These are phyloP conservation scores for Archaeoteleia sp. DNA, from an alignment of 2,888 invertebrate species.

Conservation along the genomic window DNA sequence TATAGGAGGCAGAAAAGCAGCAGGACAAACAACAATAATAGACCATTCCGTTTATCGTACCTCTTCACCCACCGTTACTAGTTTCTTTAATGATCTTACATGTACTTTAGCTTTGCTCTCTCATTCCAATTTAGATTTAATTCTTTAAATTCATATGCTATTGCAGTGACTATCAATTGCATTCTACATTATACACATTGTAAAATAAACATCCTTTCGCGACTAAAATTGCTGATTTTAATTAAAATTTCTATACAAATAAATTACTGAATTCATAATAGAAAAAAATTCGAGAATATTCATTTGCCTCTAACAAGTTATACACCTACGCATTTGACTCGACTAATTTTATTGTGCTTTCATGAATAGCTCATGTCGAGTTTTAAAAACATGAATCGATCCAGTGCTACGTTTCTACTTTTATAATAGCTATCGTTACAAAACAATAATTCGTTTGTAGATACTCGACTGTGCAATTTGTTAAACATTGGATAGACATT, in stretches of 20 bases:
- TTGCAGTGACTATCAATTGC: not conserved
- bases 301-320: constrained; percentile 10
- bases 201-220: not conserved
- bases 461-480: constrained; percentile 29
- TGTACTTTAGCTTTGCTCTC: too few relatives aligned
- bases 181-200: not conserved
- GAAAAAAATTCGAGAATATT: constrained; percentile 9
- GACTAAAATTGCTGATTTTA: not conserved
- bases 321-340: constrained; percentile 1
- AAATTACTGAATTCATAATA: not conserved
- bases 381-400: constrained; percentile 15
- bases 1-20: constrained; percentile 6
- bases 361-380: constrained; percentile 18
- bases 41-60: constrained; percentile 1
- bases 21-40: constrained; percentile 16
- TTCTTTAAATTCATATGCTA: constrained; percentile 6
- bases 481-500: constrained; percentile 28
- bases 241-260: not conserved
- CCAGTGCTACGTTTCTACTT: constrained; percentile 16
- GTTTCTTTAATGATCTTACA: too few relatives aligned
- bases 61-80: constrained; percentile 14
- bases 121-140: too few relatives aligned
- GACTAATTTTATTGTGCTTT: constrained; percentile 1
- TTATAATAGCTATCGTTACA: constrained; percentile 16
- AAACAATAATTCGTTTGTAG: constrained; percentile 26